These are phyloP conservation scores for Dermochelys coriacea DNA, from an alignment of 2,797 vertebrate genomes.

Conservation along the genomic window DNA sequence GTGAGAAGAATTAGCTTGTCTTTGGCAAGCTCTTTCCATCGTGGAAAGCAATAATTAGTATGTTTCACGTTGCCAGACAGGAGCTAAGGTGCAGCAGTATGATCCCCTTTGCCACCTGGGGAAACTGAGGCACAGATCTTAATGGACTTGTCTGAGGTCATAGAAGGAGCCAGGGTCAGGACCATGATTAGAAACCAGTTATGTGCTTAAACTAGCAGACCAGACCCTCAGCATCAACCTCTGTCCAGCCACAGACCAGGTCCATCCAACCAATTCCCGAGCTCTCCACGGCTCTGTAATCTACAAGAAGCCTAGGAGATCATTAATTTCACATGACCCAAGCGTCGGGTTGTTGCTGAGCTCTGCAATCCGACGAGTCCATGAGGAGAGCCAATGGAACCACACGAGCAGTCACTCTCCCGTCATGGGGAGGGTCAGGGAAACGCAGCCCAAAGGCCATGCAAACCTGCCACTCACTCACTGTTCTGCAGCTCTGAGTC, in stretches of 20 bases:
- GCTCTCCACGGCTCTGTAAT: background rate
- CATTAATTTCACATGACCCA: background rate
- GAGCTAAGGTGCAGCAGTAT: background rate
- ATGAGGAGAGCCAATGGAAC: background rate
- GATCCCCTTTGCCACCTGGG: background rate
- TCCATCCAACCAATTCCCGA: background rate
- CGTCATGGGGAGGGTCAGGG: background rate
- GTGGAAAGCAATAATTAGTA: too few relatives aligned
- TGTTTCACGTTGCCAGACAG: too few relatives aligned
- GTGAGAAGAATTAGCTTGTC: too few relatives aligned
- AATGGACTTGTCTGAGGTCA: background rate
- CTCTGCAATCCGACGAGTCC: background rate
- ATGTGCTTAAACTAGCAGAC: background rate
- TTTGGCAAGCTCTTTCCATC: too few relatives aligned
- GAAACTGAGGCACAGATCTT: background rate
- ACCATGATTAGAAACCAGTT: background rate
- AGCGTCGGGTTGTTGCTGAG: background rate
- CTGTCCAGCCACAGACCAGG: background rate
- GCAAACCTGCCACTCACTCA: background rate
- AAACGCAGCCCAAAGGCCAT: background rate
- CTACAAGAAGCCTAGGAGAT: background rate
- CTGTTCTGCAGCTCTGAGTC: constrained; percentile 36
- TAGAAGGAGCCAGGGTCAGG: background rate
- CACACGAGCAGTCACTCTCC: background rate
- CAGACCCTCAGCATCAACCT: background rate